Base-by-base conservation (phyloP, 2,113 vertebrate genomes). In the Furnarius figulus region DNA sequence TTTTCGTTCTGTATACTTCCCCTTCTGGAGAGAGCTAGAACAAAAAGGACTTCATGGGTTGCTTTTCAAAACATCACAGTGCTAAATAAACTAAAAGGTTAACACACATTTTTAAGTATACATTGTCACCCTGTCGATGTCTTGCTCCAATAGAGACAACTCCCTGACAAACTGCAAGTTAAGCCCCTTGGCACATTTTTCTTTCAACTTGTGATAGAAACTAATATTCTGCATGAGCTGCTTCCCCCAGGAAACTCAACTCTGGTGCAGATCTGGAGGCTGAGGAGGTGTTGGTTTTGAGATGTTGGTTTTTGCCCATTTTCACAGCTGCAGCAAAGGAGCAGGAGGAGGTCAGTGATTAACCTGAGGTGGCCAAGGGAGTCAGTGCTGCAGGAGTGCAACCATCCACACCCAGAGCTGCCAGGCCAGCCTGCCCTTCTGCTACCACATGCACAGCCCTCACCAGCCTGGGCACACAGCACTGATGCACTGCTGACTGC, bases 301-400 rank as follows among this genome's bases (percentile, higher is more conserved):
- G n/a, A n/a, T n/a, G n/a, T n/a, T n/a, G n/a, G 5, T 39, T 71
- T 39, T 77, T 92, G 92, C 96, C 88, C 92, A 85, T 68, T 96
- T 94, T 90, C 83, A 72, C 90, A 96, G 96, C 90, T 94, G 92
- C 86, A 93, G 82, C 77, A 88, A 19, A 86, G 30, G 66, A 83
- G 87, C 79, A 85, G 83, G 92, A 56, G 61, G 85, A 96, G 93
- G 95, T 74, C 14, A 90, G 88, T 6, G 68, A 95, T 93, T 88
- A 90, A 91, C 82, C 85, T 2, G 14, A 77, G 87, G 72, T 72
- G 89, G 63, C 39, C 1, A 5, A 77, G 80, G 86, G 92, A 96
- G 59, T 86, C 93, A 86, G 79, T 27, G 87, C 87, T 85, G 58
- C 46, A 79, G 85, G 78, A 92, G 94, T 61, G 76, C 59, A 21